Base-by-base conservation (phyloP, 2,113 vertebrate genomes). In the Hemibagrus wyckioides region DNA sequence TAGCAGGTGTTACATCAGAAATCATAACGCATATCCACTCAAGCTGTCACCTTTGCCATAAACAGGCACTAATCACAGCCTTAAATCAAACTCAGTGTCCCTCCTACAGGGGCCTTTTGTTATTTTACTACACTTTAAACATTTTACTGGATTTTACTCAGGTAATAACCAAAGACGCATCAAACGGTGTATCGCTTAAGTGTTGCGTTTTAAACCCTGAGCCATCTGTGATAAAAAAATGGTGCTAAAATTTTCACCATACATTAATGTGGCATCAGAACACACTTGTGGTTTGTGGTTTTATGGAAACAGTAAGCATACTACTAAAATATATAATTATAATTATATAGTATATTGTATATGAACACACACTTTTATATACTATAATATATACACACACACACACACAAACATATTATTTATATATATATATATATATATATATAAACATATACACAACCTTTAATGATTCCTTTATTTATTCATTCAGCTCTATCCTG, bases 311-410 rank as follows among this genome's bases (percentile, higher is more conserved):
- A 48, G 5, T 30, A 30, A n/a, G 71, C 71, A 77, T 30, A 14
- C 13, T 44, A 5, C 1, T 76, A 50, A 6, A 5, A 76, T n/a
- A n/a, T n/a, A n/a, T n/a, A n/a, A n/a, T n/a, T n/a, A n/a, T n/a
- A n/a, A n/a, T n/a, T n/a, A n/a, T n/a, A n/a, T n/a, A n/a, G n/a
- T n/a, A n/a, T n/a, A n/a, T n/a, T n/a, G 73, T 15, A 50, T 7
- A 76, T n/a, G 39, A 71, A 71, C 89, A 88, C 92, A 91, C 91
- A 90, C 89, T 89, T 77, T 39, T 15, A 39, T 77, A 2, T 73
- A 90, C n/a, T n/a, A n/a, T n/a, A n/a, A n/a, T n/a, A n/a, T n/a
- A n/a, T n/a, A n/a, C n/a, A n/a, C n/a, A n/a, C 85, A 88, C 88
- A 91, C 88, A 88, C 85, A 88, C 83, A 75, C 67, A 23, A 2